Evolutionary conservation across 2,113 vertebrate genomes (phyloP), one percentile per base, ranked within the genome.

Genomic region (Corythoichthys intestinalis): DNA sequence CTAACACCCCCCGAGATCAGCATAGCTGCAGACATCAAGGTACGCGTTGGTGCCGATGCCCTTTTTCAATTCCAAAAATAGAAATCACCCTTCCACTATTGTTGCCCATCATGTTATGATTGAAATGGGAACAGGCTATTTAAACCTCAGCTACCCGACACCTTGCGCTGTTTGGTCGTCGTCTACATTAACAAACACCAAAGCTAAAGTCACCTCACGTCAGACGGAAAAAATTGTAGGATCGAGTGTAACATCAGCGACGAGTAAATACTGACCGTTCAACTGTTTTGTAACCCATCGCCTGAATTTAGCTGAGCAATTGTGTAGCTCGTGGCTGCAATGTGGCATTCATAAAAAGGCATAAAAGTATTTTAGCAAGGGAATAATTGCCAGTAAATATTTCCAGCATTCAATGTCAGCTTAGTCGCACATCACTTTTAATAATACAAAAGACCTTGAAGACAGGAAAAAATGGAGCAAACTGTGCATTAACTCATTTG

Each of bases 1-100:
- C 90, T 98, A 58, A 86, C 95, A n/a, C 96, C 96, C 0, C 83
- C 93, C 0, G 93, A 96, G 86, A 95, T 98, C 54, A 93, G 93
- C 47, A 85, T 93, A 2, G 88, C 83, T 28, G 90, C 88, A 2
- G 91, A 93, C 74, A 93, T 93, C 75, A 90, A 93, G 77, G 97
- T 97, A 87, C 7, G 12, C 37, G 35, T 60, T 35, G 37, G 15
- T 6, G 2, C 9, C 17, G 2, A 8, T 9, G 53, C 9, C n/a
- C 53, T 54, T 54, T 4, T 44, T 7, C 38, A 10, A 9, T 20
- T 44, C 39, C 39, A 11, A 38, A 61, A 41, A 60, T 41, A 60
- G 58, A 41, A 3, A 20, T 6, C 20, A 28, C 53, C 28, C 1
- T 39, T 17, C 37, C 11, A 47, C 47, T 67, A 56, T 56, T 81